Conservation (phyloP, 2,113 vertebrate species). For the Leucopternis melanops region DNA sequence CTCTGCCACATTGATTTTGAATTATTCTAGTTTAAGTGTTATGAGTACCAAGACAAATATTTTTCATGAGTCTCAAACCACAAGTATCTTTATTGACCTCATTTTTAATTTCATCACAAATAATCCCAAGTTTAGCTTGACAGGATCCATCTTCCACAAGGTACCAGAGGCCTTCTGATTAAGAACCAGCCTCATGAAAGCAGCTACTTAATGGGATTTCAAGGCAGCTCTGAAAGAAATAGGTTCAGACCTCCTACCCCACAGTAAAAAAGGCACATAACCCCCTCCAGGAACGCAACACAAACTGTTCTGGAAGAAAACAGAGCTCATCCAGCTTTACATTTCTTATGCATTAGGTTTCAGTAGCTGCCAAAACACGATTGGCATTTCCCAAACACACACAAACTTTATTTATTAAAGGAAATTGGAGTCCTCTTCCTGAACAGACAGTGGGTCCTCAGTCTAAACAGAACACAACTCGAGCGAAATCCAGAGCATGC, state of each 20-base stretch:
- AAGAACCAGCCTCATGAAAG: not conserved
- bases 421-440: not conserved
- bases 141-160: not conserved
- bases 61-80: conserved; percentile 50
- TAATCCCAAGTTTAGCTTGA: conserved; percentile 11
- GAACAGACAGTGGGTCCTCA: not conserved
- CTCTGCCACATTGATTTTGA: conserved; percentile 56
- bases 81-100: conserved; percentile 40
- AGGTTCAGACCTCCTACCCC: not conserved
- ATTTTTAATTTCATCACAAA: conserved; percentile 49
- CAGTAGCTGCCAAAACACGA: not conserved
- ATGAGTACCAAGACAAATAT: conserved; percentile 53
- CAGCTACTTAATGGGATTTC: not conserved
- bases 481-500: not conserved
- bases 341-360: not conserved
- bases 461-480: not conserved
- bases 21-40: conserved; percentile 41
- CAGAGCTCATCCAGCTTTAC: not conserved
- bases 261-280: not conserved
- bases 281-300: not conserved
- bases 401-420: not conserved
- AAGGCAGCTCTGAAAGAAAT: not conserved
- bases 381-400: not conserved
- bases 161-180: not conserved
- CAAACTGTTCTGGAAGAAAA: not conserved